These are phyloP conservation scores for Apodemia zela DNA, from an alignment of 2,888 invertebrate genomes.

Conservation along the genomic window DNA sequence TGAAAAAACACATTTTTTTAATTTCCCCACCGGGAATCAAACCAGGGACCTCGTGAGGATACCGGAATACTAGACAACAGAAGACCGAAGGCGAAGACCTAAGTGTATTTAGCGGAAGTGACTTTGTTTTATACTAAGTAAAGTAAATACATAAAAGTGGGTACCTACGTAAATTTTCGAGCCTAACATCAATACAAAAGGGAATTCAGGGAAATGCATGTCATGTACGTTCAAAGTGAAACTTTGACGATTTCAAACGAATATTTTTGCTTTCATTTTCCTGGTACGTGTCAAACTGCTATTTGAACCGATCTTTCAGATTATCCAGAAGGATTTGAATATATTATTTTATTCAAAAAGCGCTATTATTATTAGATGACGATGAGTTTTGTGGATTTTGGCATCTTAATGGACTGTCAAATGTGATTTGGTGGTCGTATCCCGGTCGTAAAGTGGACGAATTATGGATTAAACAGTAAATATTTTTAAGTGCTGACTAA, in stretches of 20 bases:
- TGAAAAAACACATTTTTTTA: too few species aligned
- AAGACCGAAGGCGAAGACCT: too few species aligned
- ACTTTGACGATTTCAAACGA: background rate
- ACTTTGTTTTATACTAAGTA: too few species aligned
- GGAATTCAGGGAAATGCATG: background rate
- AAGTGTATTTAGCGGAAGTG: too few species aligned
- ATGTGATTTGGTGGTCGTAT: background rate
- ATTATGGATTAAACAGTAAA: background rate
- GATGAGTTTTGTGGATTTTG: background rate
- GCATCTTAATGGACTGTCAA: slow-evolving; percentile 9
- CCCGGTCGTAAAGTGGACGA: background rate
- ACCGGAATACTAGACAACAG: too few species aligned
- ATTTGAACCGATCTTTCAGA: background rate
- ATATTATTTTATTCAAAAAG: slow-evolving; percentile 3
- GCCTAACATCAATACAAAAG: background rate
- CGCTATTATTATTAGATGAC: background rate
- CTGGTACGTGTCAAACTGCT: slow-evolving; percentile 3
- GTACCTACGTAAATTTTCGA: background rate
- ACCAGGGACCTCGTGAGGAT: too few species aligned
- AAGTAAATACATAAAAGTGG: too few species aligned
- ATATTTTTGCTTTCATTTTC: slow-evolving; percentile 4
- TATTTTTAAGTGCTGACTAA: background rate
- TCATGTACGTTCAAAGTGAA: slow-evolving; percentile 4
- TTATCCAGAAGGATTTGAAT: background rate
- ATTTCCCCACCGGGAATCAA: too few species aligned